Conservation (phyloP, 2,888 invertebrate species). For the Sarcophaga rosellei region DNA sequence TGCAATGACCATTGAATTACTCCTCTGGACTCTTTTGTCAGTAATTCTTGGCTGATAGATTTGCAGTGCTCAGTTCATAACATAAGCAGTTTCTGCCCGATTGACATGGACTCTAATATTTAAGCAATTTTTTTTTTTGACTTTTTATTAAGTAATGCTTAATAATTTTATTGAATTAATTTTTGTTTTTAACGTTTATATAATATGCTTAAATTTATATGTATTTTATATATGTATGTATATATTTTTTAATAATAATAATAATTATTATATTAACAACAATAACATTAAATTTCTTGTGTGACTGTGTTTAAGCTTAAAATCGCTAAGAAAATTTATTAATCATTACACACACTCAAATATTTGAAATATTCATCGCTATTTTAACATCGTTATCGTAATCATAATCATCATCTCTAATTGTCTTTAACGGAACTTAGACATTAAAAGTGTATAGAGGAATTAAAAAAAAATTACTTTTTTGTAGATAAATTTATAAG, state of each 20-base stretch:
- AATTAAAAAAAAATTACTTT: too few relatives aligned
- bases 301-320: conserved; percentile 14
- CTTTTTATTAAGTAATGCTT: conserved; percentile 62
- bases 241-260: conserved; percentile 6
- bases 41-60: too few relatives aligned
- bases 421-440: neutral
- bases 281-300: neutral
- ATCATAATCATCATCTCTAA: neutral
- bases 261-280: conserved; percentile 16
- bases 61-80: too few relatives aligned
- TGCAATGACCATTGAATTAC: too few relatives aligned
- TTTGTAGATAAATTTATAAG: neutral
- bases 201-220: conserved; percentile 24
- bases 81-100: too few relatives aligned
- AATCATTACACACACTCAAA: too few relatives aligned
- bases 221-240: neutral
- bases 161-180: conserved; percentile 31
- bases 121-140: conserved; percentile 36
- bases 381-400: too few relatives aligned
- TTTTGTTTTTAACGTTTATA: conserved; percentile 20
- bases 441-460: too few relatives aligned
- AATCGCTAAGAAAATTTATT: conserved; percentile 2
- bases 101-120: neutral
- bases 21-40: too few relatives aligned
- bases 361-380: too few relatives aligned